Evolutionary conservation across 2,797 vertebrate species (phyloP).

Genomic region (Coregonus suidteri): DNA sequence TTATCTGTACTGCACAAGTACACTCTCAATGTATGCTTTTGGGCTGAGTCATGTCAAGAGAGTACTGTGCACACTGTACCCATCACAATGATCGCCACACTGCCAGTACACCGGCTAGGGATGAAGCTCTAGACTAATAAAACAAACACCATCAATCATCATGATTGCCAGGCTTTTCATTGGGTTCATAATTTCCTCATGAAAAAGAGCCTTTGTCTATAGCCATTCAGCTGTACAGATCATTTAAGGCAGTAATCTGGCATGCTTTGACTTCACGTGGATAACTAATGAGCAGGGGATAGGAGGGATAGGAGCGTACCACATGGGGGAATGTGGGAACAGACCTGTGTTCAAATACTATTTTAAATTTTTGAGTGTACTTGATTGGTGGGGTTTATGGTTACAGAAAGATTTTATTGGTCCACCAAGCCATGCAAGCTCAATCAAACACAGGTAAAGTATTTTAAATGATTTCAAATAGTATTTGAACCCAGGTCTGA

Average conservation of each 20-base stretch:
- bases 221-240: conserved; percentile 33
- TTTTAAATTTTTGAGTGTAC: neutral
- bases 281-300: conserved; percentile 56
- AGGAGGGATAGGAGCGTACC: conserved; percentile 4
- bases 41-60: neutral
- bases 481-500: neutral
- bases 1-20: neutral
- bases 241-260: conserved; percentile 67
- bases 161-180: conserved; percentile 64
- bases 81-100: neutral
- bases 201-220: conserved; percentile 37
- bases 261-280: conserved; percentile 59
- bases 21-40: neutral
- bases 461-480: neutral
- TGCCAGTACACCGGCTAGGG: conserved; percentile 18
- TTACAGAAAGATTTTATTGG: neutral
- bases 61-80: neutral
- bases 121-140: conserved; percentile 41
- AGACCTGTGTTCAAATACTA: conserved; percentile 11
- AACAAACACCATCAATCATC: conserved; percentile 63
- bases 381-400: neutral
- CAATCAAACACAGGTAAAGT: neutral
- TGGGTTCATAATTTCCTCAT: conserved; percentile 57
- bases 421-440: neutral
- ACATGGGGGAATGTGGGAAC: neutral